Evolutionary conservation across 1,140 invertebrate species (phyloP).

Genomic region (Himalopsyche phryganea): DNA sequence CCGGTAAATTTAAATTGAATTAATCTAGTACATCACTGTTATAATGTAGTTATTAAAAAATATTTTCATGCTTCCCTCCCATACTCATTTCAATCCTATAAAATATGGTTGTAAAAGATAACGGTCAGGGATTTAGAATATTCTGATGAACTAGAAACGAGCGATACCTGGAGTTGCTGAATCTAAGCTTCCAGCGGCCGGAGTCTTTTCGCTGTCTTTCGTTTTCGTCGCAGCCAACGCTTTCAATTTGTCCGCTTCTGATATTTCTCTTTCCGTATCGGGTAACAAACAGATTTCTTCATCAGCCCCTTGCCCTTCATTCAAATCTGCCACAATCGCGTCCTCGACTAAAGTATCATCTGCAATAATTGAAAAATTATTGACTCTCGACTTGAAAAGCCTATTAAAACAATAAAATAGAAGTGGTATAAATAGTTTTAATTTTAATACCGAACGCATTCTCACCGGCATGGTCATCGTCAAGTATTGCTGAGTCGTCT

Average conservation of each 20-base stretch:
- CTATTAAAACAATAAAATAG: too few relatives aligned
- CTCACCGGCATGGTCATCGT: slow-evolving; percentile 10
- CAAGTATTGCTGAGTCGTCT: slow-evolving; percentile 3
- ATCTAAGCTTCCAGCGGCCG: slow-evolving; percentile 2
- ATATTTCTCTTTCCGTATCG: slow-evolving; percentile 59
- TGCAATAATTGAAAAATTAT: slow-evolving; percentile 10
- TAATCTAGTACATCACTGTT: too few relatives aligned
- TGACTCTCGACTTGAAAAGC: neutral
- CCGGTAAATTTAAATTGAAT: too few relatives aligned
- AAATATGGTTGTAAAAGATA: too few relatives aligned
- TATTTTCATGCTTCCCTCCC: too few relatives aligned
- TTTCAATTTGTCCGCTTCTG: slow-evolving; percentile 55
- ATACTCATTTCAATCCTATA: too few relatives aligned
- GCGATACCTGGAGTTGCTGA: slow-evolving; percentile 7
- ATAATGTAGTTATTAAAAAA: too few relatives aligned
- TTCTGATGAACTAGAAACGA: too few relatives aligned
- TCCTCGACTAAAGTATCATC: slow-evolving; percentile 35
- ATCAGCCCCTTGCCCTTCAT: slow-evolving; percentile 51
- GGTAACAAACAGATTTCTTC: slow-evolving; percentile 57
- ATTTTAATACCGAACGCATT: too few relatives aligned
- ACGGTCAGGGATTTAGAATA: too few relatives aligned
- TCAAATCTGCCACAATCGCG: slow-evolving; percentile 35
- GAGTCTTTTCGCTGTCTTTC: slow-evolving; percentile 47
- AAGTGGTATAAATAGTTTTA: too few relatives aligned
- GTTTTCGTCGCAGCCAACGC: slow-evolving; percentile 53